Evolutionary conservation across 2,113 vertebrate genomes (phyloP).

Genomic region (Acanthochromis polyacanthus): DNA sequence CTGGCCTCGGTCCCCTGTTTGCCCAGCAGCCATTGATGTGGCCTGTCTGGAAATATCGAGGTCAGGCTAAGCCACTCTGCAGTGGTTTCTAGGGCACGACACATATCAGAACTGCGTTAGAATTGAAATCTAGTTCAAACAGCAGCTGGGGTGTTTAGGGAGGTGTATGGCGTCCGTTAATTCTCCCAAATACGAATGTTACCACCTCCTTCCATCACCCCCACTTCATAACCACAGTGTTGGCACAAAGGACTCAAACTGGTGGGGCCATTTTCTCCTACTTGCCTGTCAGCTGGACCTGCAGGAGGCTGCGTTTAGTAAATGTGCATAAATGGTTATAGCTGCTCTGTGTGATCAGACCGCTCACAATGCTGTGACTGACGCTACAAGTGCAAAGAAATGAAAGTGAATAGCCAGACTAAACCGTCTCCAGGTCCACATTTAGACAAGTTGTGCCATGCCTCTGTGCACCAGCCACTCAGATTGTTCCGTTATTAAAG

Average conservation of each 20-base stretch:
- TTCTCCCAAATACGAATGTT: slow-evolving; percentile 27
- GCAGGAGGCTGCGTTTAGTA: slow-evolving; percentile 11
- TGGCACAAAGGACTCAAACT: slow-evolving; percentile 14
- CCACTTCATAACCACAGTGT: slow-evolving; percentile 3
- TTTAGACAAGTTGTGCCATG: slow-evolving; percentile 32
- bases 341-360: slow-evolving; percentile 36
- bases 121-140: slow-evolving; percentile 75
- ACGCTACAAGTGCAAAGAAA: slow-evolving; percentile 28
- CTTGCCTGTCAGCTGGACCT: slow-evolving; percentile 13
- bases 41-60: slow-evolving; percentile 80
- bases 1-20: slow-evolving; percentile 46
- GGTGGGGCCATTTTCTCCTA: slow-evolving; percentile 23
- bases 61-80: slow-evolving; percentile 69
- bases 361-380: slow-evolving; percentile 43
- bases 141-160: slow-evolving; percentile 58
- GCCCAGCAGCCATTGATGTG: slow-evolving; percentile 66
- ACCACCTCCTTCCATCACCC: neutral
- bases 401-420: slow-evolving; percentile 18
- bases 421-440: slow-evolving; percentile 31
- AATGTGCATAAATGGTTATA: slow-evolving; percentile 46
- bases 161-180: slow-evolving; percentile 39
- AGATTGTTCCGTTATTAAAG: slow-evolving; percentile 53
- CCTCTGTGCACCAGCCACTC: slow-evolving; percentile 49
- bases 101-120: slow-evolving; percentile 65
- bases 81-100: slow-evolving; percentile 72